Conservation (phyloP, 2,113 vertebrate species). For the Lethenteron camtschaticum region DNA sequence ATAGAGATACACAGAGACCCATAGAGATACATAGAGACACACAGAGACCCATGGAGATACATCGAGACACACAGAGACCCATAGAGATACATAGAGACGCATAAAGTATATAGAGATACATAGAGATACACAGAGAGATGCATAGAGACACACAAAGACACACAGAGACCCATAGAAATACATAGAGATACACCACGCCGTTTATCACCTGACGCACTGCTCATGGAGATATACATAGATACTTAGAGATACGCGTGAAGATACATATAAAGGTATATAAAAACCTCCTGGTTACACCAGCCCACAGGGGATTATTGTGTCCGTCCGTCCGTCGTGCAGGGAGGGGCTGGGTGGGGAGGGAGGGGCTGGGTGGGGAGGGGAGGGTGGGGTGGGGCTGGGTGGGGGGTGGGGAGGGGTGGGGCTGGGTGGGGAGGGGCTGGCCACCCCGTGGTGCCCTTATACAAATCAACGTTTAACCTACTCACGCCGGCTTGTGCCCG, state of each 20-base stretch:
- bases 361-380: no score
- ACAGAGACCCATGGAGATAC: neutral
- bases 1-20: neutral
- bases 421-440: no score
- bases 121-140: no score
- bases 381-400: no score
- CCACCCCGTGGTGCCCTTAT: no score
- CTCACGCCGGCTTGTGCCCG: no score
- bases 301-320: no score
- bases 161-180: neutral
- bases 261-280: neutral
- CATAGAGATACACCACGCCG: neutral
- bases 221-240: neutral
- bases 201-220: conserved; percentile 5
- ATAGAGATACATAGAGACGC: neutral
- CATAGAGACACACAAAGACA: neutral
- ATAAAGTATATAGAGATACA: neutral
- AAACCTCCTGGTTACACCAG: neutral
- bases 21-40: no score
- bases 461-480: no score
- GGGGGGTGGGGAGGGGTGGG: no score
- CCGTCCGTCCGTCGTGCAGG: no score
- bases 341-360: neutral
- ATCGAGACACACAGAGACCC: neutral
- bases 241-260: no score